Evolutionary conservation across 1,140 invertebrate species (phyloP), one percentile per base, ranked within the genome.

Genomic region (Hylaeus anthracinus): DNA sequence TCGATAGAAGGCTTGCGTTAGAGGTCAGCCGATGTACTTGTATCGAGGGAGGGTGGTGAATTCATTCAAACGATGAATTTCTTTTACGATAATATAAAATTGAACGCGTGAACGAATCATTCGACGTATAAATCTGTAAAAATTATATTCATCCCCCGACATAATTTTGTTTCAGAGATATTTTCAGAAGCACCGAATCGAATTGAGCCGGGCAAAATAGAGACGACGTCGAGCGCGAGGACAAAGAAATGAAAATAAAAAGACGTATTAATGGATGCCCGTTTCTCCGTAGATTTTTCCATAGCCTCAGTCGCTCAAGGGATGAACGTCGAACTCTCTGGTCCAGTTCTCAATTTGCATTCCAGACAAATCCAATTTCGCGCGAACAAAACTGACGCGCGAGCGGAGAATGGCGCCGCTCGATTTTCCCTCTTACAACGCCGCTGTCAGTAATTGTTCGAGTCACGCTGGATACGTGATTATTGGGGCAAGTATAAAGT

Each of bases 341-440:
- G 78, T 83, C 80, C 81, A 67, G 67, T 77, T 85, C 70, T 76
- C 79, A 43, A 89, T 89, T 89, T 89, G 88, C 88, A 90, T 89
- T 88, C 83, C 81, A 83, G 82, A 86, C 85, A 84, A 88, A 89
- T 90, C 86, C 85, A 89, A 89, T 90, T 89, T 84, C 81, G 81
- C 56, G 75, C 84, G 75, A 75, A 86, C 81, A 84, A 89, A 86
- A 82, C 85, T 85, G 79, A 86, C 71, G 71, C 73, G 79, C 82
- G 64, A 79, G 76, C 67, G 65, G 65, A 45, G 71, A 67, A 77
- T 48, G 60, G 77, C 69, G 67, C 45, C 56, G 69, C 60, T 79
- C 85, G 67, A 78, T 81, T 86, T 77, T 81, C 71, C 65, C 85
- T 83, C 72, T 73, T 73, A 55, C 70, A 74, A 56, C 39, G 80